These are phyloP conservation scores for Antedon mediterranea DNA, from an alignment of 53 echinoderm and acorn worm genomes.

Conservation along the genomic window DNA sequence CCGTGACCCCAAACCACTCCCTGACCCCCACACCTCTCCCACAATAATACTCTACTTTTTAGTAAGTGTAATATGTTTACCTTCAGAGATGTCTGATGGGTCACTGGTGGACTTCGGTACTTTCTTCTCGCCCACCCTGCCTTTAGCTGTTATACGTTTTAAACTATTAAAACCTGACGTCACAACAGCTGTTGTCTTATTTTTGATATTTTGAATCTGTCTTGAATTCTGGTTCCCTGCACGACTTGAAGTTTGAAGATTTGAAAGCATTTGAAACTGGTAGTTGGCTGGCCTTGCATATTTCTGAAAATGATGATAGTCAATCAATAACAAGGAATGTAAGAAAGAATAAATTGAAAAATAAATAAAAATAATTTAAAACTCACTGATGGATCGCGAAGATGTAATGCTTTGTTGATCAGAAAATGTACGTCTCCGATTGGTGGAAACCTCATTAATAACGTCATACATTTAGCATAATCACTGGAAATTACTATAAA, in stretches of 20 bases:
- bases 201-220: conserved; percentile 3
- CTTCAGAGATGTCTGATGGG: conserved; percentile 31
- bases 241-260: conserved; percentile 35
- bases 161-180: conserved; percentile 78
- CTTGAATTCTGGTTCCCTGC: conserved; percentile 5
- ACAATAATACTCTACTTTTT: no score
- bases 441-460: conserved; percentile 84
- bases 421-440: conserved; percentile 78
- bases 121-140: background rate
- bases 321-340: no score
- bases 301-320: conserved; percentile 23
- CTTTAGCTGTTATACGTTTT: conserved; percentile 52
- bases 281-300: conserved; percentile 79
- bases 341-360: no score
- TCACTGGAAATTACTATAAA: conserved; percentile 56
- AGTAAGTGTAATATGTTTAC: no score
- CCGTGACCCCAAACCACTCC: no score
- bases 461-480: conserved; percentile 55
- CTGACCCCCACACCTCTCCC: no score
- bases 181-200: conserved; percentile 56
- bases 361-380: no score
- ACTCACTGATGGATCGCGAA: conserved; percentile 75
- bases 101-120: conserved; percentile 10
- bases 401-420: conserved; percentile 72
- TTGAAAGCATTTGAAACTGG: conserved; percentile 80